phyloP scores from a whole-genome alignment of 2,888 invertebrate species.

The Hirtodrosophila histrioides region DNA sequence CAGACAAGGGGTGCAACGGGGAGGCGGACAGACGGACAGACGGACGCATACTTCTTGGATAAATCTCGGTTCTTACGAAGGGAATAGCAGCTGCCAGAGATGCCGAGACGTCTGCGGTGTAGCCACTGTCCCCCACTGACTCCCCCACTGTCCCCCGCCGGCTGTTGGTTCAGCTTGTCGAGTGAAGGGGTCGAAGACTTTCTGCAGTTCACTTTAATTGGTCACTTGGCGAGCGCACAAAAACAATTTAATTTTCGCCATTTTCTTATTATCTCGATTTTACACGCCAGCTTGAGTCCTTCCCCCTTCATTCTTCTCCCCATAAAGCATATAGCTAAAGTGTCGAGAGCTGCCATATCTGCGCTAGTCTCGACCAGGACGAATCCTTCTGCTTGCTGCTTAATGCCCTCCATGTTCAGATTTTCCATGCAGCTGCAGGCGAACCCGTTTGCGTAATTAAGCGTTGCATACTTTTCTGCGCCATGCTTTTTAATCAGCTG shows the following conservation, averaged over 20 bases:
- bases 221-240: slow-evolving; percentile 73
- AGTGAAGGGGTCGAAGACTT: slow-evolving; percentile 47
- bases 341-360: slow-evolving; percentile 27
- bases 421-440: slow-evolving; percentile 36
- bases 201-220: slow-evolving; percentile 72
- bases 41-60: slow-evolving; percentile 24
- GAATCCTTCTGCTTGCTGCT: slow-evolving; percentile 5
- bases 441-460: slow-evolving; percentile 72
- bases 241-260: slow-evolving; percentile 79
- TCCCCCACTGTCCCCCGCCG: slow-evolving; percentile 5
- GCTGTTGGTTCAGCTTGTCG: slow-evolving; percentile 38
- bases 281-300: slow-evolving; percentile 51
- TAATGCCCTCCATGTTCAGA: slow-evolving; percentile 24
- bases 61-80: slow-evolving; percentile 54
- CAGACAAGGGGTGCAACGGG: slow-evolving; percentile 26
- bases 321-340: slow-evolving; percentile 1
- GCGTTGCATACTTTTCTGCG: slow-evolving; percentile 63
- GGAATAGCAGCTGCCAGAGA: slow-evolving; percentile 28
- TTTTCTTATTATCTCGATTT: slow-evolving; percentile 79
- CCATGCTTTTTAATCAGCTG: slow-evolving; percentile 61
- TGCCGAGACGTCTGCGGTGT: slow-evolving; percentile 19
- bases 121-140: background rate
- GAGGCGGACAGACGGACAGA: slow-evolving; percentile 1
- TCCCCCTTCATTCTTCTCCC: background rate
- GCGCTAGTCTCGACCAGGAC: slow-evolving; percentile 21